Percentiles rank a stretch among this genome's conserved stretches.
phyloP scores from a whole-genome alignment of 2,113 vertebrate species.

The Merops nubicus region DNA sequence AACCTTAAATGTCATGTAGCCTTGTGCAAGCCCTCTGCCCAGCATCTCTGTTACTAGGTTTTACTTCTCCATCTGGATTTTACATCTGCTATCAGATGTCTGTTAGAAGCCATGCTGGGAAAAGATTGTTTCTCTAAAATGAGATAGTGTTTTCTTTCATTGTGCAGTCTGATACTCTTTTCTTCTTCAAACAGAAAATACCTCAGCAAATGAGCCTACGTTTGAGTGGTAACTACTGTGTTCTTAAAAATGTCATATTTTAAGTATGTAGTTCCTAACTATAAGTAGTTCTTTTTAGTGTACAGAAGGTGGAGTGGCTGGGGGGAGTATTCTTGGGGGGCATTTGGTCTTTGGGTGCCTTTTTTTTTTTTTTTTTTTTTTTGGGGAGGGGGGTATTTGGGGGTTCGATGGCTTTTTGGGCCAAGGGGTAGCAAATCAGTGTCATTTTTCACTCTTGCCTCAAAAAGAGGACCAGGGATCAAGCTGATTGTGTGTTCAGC shows the following conservation, averaged over 20 bases:
- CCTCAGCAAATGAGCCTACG: neutral
- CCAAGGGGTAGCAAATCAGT: neutral
- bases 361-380: neutral
- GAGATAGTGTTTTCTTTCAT: neutral
- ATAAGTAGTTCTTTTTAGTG: neutral
- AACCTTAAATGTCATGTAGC: neutral
- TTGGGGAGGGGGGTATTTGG: neutral
- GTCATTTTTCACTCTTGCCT: neutral
- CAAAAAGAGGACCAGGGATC: neutral
- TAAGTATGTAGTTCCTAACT: neutral
- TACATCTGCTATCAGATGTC: neutral
- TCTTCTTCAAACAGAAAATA: neutral
- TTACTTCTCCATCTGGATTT: neutral
- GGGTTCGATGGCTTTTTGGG: neutral
- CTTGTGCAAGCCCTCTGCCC: neutral
- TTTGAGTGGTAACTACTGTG: neutral
- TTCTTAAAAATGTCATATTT: neutral
- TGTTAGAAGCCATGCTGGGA: neutral
- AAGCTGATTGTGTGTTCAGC: neutral
- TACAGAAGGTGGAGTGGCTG: neutral
- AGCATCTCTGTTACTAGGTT: neutral
- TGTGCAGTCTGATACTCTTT: neutral
- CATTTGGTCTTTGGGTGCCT: no score
- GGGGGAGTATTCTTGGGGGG: rapidly evolving
- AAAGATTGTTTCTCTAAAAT: neutral